Base-by-base conservation (phyloP, 2,113 vertebrate genomes). In the Lagopus leucura region DNA sequence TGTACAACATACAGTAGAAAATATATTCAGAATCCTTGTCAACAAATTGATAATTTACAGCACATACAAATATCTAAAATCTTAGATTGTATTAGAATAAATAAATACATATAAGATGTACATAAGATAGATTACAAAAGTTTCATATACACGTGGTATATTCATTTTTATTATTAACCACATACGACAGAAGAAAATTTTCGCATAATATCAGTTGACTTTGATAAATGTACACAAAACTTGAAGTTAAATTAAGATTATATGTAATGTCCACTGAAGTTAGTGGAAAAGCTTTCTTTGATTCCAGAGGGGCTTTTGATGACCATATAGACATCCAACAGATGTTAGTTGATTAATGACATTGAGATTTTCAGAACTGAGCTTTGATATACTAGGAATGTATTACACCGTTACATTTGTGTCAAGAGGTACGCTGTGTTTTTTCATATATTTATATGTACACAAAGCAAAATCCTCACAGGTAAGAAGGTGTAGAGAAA, bases 401-500 rank as follows among this genome's bases (percentile, higher is more conserved):
- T 36, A 60, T 42, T 14, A 11, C 47, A 42, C 19, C 71, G 80
- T 50, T 50, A 54, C 3, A 21, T 67, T 74, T 75, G 16, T 13
- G 34, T 67, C 55, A 58, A 52, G 2, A 61, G 7, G 0, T 45
- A 71, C 36, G 22, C 1, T 74, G 2, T 66, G 8, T 66, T 6
- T 18, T 0, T 42, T 3, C 19, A 16, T 38, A 3, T 67, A 16
- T 25, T 38, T 75, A 47, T 3, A 57, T 3, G 6, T 18, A 38
- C n/a, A 82, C 20, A 73, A 6, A 61, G 6, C 22, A 70, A 66
- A 71, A 84, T 74, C 43, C 11, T 69, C 82, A 24, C 0, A 0
- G 82, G 18, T 21, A 63, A 79, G 20, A 66, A 36, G 1, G 36
- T 42, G 4, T 7, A 30, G 15, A 43, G 75, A 92, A 82, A 80